Conservation (phyloP, 2,797 vertebrate genomes). For the Mastacembelus armatus region DNA sequence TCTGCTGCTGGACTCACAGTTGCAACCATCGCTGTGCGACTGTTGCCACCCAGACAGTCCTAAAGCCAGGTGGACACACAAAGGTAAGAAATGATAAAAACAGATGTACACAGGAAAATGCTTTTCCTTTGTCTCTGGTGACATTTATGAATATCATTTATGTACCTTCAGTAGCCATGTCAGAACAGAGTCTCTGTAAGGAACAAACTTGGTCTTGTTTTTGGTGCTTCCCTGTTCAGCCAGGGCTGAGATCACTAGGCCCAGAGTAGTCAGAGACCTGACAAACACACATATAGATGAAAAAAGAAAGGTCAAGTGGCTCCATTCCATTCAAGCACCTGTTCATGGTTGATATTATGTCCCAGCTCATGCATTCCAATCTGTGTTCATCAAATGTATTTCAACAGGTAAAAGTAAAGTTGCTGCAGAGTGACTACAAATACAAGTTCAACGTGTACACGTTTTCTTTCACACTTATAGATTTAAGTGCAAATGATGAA, state of each 20-base stretch:
- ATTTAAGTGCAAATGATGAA: not conserved
- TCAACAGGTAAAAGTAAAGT: not conserved
- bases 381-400: not conserved
- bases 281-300: constrained; percentile 20
- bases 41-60: constrained; percentile 98
- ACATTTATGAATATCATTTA: not conserved
- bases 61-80: constrained; percentile 49
- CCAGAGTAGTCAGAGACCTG: constrained; percentile 87
- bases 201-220: constrained; percentile 94
- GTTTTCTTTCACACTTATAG: not conserved
- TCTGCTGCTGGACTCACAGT: constrained; percentile 95
- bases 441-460: not conserved
- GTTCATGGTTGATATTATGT: not conserved
- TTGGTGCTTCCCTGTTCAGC: constrained; percentile 89
- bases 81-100: not conserved
- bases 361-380: not conserved
- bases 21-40: constrained; percentile 98
- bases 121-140: not conserved
- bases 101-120: not conserved
- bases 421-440: not conserved
- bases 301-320: not conserved
- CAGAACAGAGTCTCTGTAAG: constrained; percentile 93
- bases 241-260: constrained; percentile 87
- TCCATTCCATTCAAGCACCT: constrained; percentile 1
- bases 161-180: constrained; percentile 94